These are phyloP conservation scores for Pseudobourletiella spinata DNA, from an alignment of 1,140 invertebrate genomes.

Conservation along the genomic window DNA sequence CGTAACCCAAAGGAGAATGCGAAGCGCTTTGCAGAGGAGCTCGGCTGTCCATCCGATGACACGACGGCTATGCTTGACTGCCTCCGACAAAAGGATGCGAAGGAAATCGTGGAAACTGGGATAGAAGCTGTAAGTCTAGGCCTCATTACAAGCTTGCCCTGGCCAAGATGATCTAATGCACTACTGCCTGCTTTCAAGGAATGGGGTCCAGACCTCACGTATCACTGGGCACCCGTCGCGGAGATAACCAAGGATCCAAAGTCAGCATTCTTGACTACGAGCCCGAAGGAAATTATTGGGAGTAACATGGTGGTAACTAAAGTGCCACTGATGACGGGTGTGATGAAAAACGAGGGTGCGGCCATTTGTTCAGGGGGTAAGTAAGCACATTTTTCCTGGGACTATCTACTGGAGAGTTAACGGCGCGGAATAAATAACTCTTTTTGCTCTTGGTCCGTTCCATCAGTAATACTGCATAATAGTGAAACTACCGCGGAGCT, in stretches of 20 bases:
- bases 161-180: too few species aligned
- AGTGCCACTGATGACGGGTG: background rate
- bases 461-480: background rate
- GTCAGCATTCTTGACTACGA: background rate
- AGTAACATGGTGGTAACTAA: background rate
- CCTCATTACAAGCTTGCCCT: too few species aligned
- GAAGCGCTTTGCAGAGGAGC: slow-evolving; percentile 24
- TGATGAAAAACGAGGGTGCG: slow-evolving; percentile 11
- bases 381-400: too few species aligned
- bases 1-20: slow-evolving; percentile 46
- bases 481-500: background rate
- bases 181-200: too few species aligned
- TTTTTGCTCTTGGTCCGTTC: slow-evolving; percentile 7
- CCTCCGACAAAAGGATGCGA: slow-evolving; percentile 41
- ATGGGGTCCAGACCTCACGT: background rate
- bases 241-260: slow-evolving; percentile 40
- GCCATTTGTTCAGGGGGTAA: background rate
- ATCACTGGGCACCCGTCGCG: slow-evolving; percentile 50
- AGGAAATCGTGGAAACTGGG: slow-evolving; percentile 45
- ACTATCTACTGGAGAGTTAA: too few species aligned
- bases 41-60: slow-evolving; percentile 40
- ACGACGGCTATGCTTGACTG: slow-evolving; percentile 21
- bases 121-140: too few species aligned
- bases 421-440: too few species aligned
- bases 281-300: background rate